A percentile compares a stretch with the other conserved stretches of the same genome.
These are phyloP conservation scores for Octomys mimax DNA, from an alignment of 2,797 vertebrate species.

Conservation along the genomic window DNA sequence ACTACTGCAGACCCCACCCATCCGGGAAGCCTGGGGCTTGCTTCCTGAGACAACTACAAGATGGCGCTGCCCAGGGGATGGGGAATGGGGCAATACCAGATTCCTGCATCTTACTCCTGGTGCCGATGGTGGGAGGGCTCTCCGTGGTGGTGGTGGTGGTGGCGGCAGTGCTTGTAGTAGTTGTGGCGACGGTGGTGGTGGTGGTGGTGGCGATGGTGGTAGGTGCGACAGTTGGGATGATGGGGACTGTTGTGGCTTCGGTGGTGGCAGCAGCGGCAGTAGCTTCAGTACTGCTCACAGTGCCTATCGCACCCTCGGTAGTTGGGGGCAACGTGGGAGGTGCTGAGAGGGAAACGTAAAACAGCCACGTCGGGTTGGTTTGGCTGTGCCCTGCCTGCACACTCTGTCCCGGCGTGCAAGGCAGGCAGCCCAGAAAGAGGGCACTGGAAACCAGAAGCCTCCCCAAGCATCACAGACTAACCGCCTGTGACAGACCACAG, in stretches of 20 bases:
- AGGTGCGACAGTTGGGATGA: constrained; percentile 81
- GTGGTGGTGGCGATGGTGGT: constrained; percentile 79
- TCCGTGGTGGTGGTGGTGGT: constrained; percentile 85
- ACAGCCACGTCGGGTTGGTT: constrained; percentile 53
- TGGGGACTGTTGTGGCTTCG: constrained; percentile 88
- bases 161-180: constrained; percentile 84
- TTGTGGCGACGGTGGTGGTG: constrained; percentile 79
- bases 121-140: constrained; percentile 86
- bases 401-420: constrained; percentile 46
- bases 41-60: not conserved
- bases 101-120: constrained; percentile 86
- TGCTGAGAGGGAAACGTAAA: constrained; percentile 91
- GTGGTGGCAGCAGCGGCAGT: constrained; percentile 88
- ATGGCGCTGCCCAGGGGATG: not conserved
- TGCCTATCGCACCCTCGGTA: constrained; percentile 86
- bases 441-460: not conserved
- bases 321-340: constrained; percentile 88
- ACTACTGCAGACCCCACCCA: not conserved
- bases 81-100: constrained; percentile 85
- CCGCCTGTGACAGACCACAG: not conserved
- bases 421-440: constrained; percentile 70
- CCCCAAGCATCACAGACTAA: not conserved
- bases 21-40: not conserved
- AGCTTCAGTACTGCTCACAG: constrained; percentile 85
- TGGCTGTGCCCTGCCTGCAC: constrained; percentile 12